A percentile compares a stretch with the other conserved stretches of the same genome.
Conservation (phyloP, 2,113 vertebrate species). For the Periophthalmodon schlosseri region DNA sequence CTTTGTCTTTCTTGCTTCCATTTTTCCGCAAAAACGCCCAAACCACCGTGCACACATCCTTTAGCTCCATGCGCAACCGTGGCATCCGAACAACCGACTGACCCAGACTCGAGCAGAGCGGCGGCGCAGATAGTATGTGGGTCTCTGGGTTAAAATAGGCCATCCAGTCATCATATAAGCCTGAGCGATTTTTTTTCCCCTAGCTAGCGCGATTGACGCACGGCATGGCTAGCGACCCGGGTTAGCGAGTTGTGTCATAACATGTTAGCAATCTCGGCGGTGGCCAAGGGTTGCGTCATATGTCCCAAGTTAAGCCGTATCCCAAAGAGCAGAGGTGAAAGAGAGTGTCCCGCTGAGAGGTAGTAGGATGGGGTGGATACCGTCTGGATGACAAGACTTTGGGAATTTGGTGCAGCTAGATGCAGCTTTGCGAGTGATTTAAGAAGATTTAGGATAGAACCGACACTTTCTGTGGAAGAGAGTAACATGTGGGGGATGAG, state of each 20-base stretch:
- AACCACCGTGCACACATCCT: constrained; percentile 43
- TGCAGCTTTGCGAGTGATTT: constrained; percentile 47
- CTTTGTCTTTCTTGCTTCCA: constrained; percentile 13
- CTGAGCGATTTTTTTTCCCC: constrained; percentile 53
- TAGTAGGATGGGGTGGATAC: constrained; percentile 33
- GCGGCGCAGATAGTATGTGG: constrained; percentile 35
- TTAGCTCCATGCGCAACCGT: constrained; percentile 47
- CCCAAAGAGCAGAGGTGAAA: constrained; percentile 13
- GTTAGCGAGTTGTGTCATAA: constrained; percentile 52
- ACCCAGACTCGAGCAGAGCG: constrained; percentile 33
- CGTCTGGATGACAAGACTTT: constrained; percentile 14
- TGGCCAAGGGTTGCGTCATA: constrained; percentile 55
- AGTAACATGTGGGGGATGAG: neutral
- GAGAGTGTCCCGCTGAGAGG: constrained; percentile 50
- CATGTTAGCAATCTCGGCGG: constrained; percentile 42
- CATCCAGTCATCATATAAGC: constrained; percentile 60
- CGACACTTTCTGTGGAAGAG: constrained; percentile 43
- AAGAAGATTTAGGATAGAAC: constrained; percentile 48
- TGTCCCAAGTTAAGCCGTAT: constrained; percentile 58
- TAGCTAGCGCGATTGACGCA: constrained; percentile 43
- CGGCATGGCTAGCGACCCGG: constrained; percentile 22
- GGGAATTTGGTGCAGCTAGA: constrained; percentile 5
- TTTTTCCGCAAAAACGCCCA: constrained; percentile 44
- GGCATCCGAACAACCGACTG: constrained; percentile 13
- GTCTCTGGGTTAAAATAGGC: constrained; percentile 64